Evolutionary conservation across 2,888 invertebrate genomes (phyloP).

Genomic region (Spisula solida): DNA sequence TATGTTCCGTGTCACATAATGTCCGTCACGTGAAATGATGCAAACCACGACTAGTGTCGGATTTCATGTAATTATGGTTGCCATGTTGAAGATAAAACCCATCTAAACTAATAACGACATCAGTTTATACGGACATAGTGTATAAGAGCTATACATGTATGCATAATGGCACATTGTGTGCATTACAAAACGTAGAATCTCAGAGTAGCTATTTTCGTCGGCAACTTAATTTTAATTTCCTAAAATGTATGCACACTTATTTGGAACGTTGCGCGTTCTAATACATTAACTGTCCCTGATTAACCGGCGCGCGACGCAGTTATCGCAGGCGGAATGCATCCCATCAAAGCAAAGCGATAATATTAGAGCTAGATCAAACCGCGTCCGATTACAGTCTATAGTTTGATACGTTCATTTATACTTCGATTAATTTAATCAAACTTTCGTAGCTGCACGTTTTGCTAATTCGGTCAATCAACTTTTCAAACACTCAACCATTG

Average conservation of each 20-base stretch:
- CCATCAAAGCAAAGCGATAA: not conserved
- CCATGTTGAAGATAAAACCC: not conserved
- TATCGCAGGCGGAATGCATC: not conserved
- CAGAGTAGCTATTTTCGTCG: too few relatives aligned
- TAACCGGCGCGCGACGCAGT: not conserved
- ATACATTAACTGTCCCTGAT: too few relatives aligned
- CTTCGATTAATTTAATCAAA: not conserved
- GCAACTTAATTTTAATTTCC: too few relatives aligned
- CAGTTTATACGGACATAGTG: not conserved
- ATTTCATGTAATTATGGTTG: not conserved
- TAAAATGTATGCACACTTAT: too few relatives aligned
- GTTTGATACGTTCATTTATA: not conserved
- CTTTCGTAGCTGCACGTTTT: not conserved
- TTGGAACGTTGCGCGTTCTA: too few relatives aligned
- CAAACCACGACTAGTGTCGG: not conserved
- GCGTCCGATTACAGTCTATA: not conserved
- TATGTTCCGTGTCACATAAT: slow-evolving; percentile 3
- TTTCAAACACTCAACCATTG: slow-evolving; percentile 14
- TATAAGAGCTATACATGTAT: not conserved
- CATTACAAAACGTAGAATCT: too few relatives aligned
- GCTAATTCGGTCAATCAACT: slow-evolving; percentile 21
- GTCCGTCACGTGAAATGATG: not conserved
- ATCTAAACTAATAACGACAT: not conserved
- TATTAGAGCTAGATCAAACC: not conserved
- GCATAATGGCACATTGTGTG: too few relatives aligned